Percentiles rank a stretch among this genome's conserved stretches.
phyloP scores from a whole-genome alignment of 1,140 invertebrate species.

The Nephila pilipes region DNA sequence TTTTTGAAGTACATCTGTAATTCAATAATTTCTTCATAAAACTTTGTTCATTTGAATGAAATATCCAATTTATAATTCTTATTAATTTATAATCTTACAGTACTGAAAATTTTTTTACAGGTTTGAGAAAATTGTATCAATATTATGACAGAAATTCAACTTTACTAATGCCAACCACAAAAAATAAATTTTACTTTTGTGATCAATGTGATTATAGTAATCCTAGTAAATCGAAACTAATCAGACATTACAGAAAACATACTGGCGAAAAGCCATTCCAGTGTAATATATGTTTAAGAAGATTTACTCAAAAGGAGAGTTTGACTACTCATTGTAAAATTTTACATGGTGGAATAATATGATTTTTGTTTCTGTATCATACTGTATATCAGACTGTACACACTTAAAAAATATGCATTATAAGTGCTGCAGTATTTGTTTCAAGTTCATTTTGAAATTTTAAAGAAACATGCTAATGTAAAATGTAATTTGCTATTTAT shows the following conservation, averaged over 20 bases:
- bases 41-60: neutral
- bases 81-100: neutral
- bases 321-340: slow-evolving; percentile 26
- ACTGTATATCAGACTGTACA: too few relatives aligned
- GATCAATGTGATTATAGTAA: slow-evolving; percentile 43
- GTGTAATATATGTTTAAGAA: slow-evolving; percentile 13
- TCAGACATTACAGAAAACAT: slow-evolving; percentile 29
- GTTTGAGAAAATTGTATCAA: neutral
- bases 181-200: slow-evolving; percentile 4
- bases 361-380: too few relatives aligned
- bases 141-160: neutral
- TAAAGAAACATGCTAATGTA: too few relatives aligned
- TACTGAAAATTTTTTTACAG: neutral
- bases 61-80: neutral
- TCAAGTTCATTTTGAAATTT: too few relatives aligned
- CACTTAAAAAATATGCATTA: too few relatives aligned
- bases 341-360: neutral
- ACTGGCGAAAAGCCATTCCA: slow-evolving; percentile 41
- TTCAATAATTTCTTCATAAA: neutral
- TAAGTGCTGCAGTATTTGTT: too few relatives aligned
- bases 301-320: slow-evolving; percentile 29
- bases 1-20: neutral
- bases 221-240: slow-evolving; percentile 9
- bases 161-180: neutral
- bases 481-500: too few relatives aligned